A percentile compares a stretch with the other conserved stretches of the same genome.
Conservation (phyloP, 2,797 vertebrate genomes). For the Gila robusta region DNA sequence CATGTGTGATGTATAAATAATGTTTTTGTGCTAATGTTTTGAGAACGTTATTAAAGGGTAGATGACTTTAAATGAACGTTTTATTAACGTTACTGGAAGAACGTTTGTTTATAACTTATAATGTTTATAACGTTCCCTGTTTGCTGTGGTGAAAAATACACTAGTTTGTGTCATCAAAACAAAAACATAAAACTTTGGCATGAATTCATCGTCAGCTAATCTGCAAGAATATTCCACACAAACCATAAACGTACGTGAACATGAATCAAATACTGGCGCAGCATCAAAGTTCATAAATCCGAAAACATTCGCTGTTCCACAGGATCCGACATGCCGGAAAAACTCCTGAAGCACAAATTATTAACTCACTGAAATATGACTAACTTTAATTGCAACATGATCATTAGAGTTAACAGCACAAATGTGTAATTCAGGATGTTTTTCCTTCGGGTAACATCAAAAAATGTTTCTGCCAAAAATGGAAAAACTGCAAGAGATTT, state of each 20-base stretch:
- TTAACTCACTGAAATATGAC: not conserved
- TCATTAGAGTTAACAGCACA: not conserved
- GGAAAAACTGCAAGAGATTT: not conserved
- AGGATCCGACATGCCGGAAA: not conserved
- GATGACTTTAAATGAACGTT: not conserved
- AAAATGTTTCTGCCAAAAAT: not conserved
- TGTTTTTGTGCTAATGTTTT: not conserved
- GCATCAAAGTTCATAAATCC: not conserved
- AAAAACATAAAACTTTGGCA: not conserved
- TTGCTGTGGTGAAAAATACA: not conserved
- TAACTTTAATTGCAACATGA: constrained; percentile 4
- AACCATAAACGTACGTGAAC: not conserved
- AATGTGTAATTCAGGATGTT: not conserved
- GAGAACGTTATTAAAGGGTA: not conserved
- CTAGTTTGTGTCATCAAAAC: not conserved
- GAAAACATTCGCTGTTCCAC: not conserved
- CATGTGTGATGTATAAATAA: not conserved
- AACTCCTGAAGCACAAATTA: too few species aligned
- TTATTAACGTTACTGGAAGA: not conserved
- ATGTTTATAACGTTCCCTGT: not conserved
- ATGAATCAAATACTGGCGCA: not conserved
- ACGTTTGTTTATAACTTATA: not conserved
- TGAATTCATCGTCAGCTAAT: not conserved
- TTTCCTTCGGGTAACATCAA: not conserved
- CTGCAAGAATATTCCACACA: not conserved